Evolutionary conservation across 2,888 invertebrate species (phyloP), one percentile per base, ranked within the genome.

Genomic region (Pandemis corylana): DNA sequence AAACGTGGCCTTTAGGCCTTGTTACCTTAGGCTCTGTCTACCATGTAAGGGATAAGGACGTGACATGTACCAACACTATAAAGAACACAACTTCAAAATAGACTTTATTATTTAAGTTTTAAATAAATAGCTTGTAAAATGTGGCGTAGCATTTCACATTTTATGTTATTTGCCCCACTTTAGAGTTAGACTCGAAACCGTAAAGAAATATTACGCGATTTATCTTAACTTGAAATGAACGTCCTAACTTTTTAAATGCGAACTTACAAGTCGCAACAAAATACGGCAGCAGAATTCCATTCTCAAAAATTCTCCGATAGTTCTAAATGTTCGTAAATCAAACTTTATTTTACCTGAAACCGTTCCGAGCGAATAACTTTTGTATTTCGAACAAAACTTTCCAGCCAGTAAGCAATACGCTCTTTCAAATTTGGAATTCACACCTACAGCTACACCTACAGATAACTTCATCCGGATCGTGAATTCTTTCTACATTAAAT

Each of bases 381-480:
- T 61, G 61, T 67, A 62, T 72, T 72, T 72, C 68, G 41, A 72
- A 72, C 68, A 67, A 62, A 72, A 72, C 72, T 72, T 72, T 62
- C 67, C 72, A 53, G 72, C 66, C 66, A 71, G 62, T 42, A 42
- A 53, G 62, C 36, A 63, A 63, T 63, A 53, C 63, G 62, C 51
- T 44, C 36, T 67, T 41, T 53, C 53, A 53, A 41, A 53, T 67
- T 67, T 41, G 36, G 53, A 41, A 67, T 67, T 53, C 53, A 41
- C 41, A 53, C 51, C 28, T 36, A 28, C 12, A 36, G 13, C 28
- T 36, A 36, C 28, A 36, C 4, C 28, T 36, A 36, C 28, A 36
- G 28, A 36, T 36, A 36, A 36, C 28, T 36, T 36, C 36, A 51
- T n/a, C 15, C 4, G 12, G 13, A n/a, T 36, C 2, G 62, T 7